Evolutionary conservation across 35 echinoderm and acorn worm species (phyloP).

Genomic region (Lytechinus pictus): DNA sequence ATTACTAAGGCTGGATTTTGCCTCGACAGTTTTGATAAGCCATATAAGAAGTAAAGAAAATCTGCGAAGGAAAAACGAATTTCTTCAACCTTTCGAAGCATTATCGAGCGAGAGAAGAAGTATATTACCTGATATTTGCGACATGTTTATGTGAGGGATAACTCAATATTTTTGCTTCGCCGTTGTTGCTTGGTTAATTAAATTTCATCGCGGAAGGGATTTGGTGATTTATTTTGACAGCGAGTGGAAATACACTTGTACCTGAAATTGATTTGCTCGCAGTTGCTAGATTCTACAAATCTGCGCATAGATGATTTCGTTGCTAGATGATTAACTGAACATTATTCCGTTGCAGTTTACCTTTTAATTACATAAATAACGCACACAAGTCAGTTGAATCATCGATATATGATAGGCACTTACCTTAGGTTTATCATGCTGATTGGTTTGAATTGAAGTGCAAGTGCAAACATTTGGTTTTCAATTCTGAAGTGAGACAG

Average conservation of each 20-base stretch:
- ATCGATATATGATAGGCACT: neutral
- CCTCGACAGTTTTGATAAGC: neutral
- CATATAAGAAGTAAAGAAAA: neutral
- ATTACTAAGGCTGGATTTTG: neutral
- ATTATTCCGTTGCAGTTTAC: neutral
- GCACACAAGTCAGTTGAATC: neutral
- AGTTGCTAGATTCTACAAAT: neutral
- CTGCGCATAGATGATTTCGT: neutral
- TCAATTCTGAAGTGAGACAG: neutral
- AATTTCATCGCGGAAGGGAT: constrained; percentile 17
- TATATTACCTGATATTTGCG: neutral
- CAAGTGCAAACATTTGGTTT: neutral
- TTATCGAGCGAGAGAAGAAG: neutral
- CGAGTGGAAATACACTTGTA: neutral
- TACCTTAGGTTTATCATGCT: neutral
- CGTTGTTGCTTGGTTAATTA: neutral
- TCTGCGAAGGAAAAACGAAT: neutral
- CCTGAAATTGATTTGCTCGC: neutral
- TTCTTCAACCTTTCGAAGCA: neutral
- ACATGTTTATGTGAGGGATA: constrained; percentile 3
- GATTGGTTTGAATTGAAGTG: neutral
- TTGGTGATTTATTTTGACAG: constrained; percentile 13
- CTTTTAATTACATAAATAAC: neutral
- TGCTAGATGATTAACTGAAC: neutral
- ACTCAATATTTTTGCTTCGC: constrained; percentile 2